Conservation (phyloP, 2,888 invertebrate genomes). For the Dilophus febrilis region DNA sequence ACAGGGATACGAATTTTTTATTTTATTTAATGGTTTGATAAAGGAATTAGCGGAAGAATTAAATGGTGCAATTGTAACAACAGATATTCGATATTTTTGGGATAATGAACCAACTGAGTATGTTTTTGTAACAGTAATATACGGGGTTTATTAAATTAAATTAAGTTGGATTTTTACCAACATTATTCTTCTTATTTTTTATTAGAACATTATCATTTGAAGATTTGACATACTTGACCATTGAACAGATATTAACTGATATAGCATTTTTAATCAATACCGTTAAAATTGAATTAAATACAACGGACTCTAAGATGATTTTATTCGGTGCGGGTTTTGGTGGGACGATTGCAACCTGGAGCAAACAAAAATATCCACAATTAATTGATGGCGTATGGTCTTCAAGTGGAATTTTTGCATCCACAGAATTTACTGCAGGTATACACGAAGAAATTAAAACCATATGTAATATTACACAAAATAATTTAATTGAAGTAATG, state of each 20-base stretch:
- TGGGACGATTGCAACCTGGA: slow-evolving; percentile 4
- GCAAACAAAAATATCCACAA: slow-evolving; percentile 6
- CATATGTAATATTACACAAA: too few relatives aligned
- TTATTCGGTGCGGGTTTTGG: slow-evolving; percentile 5
- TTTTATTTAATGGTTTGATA: background rate
- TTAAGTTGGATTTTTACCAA: too few relatives aligned
- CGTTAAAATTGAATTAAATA: background rate
- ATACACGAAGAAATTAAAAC: too few relatives aligned
- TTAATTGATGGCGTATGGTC: slow-evolving; percentile 6
- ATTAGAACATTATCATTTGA: slow-evolving; percentile 1
- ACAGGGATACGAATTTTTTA: background rate
- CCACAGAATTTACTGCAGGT: background rate
- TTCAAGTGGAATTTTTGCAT: slow-evolving; percentile 1
- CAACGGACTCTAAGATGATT: slow-evolving; percentile 2
- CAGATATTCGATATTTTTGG: slow-evolving; percentile 5
- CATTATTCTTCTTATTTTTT: too few relatives aligned
- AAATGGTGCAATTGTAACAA: slow-evolving; percentile 1
- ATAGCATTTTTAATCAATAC: slow-evolving; percentile 2
- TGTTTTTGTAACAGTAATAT: too few relatives aligned
- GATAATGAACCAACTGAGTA: slow-evolving; percentile 3
- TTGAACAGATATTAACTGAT: slow-evolving; percentile 6
- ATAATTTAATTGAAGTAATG: too few relatives aligned
- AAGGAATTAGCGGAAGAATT: slow-evolving; percentile 4
- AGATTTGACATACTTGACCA: slow-evolving; percentile 4
- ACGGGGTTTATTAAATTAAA: too few relatives aligned